Evolutionary conservation across 2,888 invertebrate genomes (phyloP), one percentile per base, ranked within the genome.

Genomic region (Meteorus cinctellus): DNA sequence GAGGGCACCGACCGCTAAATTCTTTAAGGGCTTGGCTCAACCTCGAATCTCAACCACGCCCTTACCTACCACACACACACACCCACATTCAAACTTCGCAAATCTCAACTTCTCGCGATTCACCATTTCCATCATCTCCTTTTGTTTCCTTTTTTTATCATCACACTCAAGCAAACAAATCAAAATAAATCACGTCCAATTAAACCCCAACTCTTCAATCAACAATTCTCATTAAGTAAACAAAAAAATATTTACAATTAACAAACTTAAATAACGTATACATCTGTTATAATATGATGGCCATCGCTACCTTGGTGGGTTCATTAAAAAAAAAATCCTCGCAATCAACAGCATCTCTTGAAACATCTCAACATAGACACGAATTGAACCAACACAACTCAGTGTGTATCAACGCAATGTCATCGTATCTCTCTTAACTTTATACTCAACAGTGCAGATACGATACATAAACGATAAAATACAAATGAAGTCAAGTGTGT

Each of bases 1-100:
- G 70, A 70, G 74, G 72, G 71, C 72, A 41, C 68, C 65, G 76
- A 76, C 69, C 73, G 76, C 72, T 74, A 68, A 71, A 76, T 76
- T 76, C 71, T 74, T 66, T 34, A 72, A 74, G 76, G 74, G 55
- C 55, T 55, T 24, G 55, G 55, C 55, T 19, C 55, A 55, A 55
- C 19, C 76, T 78, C 78, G 36, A 65, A 65, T 65, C n/a, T 65
- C 65, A 65, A 65, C 65, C 65, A 65, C 65, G 65, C 65, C 65
- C 65, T 65, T 62, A 8, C 14, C 51, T 45, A 51, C 34, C 31
- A n/a, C 19, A 63, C 68, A 59, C 45, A 45, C 71, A 34, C 31
- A 69, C n/a, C 8, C n/a, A 48, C 4, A 48, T 48, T 4, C 16
- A 45, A n/a, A 48, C 63, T 51, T 63, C 8, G 36, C n/a, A n/a